Evolutionary conservation across 2,797 vertebrate species (phyloP), one percentile per base, ranked within the genome.

Genomic region (Gambusia yucatana): DNA sequence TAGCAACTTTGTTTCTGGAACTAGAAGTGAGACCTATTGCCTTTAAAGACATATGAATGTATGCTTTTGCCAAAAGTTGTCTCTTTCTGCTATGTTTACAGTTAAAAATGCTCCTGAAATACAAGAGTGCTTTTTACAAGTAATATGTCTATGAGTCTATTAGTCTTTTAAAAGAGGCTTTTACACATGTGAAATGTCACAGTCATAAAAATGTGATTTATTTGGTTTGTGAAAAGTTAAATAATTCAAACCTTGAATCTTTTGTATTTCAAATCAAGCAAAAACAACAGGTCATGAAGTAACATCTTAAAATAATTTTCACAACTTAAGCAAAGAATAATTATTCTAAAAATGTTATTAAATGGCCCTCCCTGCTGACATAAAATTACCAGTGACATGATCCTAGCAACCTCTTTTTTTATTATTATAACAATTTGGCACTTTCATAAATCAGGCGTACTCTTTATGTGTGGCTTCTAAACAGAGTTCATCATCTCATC

Each of bases 381-480:
- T 67, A 69, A 69, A 69, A 6, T 11, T 25, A n/a, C 9, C 13
- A n/a, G 41, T 70, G 43, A 46, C 43, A 46, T 16, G 25, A 70
- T 7, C 67, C 67, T 17, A 46, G 67, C 4, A n/a, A 43, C 6
- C 4, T 25, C 57, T 14, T 44, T 33, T 76, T 47, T 33, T 76
- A 36, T 48, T 46, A 25, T 48, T 5, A 73, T 30, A 50, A 20
- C 43, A 74, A 71, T n/a, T 70, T 55, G 4, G 72, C 71, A 82
- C 75, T 70, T 70, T 72, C 55, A 9, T 76, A n/a, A 36, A 71
- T 1, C 22, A 39, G 76, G 16, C 13, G 0, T 16, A n/a, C 65
- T 44, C 17, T 3, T 70, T 36, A 46, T 70, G 10, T 43, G 41
- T 14, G 22, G 41, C 22, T 43, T 41, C 4, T 17, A 48, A 30